Percentiles rank a stretch among this genome's conserved stretches.
Evolutionary conservation across 2,797 vertebrate species (phyloP).

Genomic region (Erpetoichthys calabaricus): DNA sequence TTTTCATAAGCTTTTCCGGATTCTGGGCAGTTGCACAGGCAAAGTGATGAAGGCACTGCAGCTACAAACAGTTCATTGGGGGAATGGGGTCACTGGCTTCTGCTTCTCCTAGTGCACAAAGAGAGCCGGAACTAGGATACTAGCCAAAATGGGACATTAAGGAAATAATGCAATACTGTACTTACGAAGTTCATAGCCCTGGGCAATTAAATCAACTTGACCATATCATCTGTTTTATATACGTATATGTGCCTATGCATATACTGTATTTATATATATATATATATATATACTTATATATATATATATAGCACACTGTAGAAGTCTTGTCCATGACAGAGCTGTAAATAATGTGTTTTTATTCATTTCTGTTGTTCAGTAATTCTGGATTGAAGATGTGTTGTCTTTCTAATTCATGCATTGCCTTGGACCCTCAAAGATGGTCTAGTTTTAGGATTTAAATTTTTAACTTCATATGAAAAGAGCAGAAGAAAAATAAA

Average conservation of each 20-base stretch:
- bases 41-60: too few relatives aligned
- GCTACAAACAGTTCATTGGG: too few relatives aligned
- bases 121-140: too few relatives aligned
- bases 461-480: slow-evolving; percentile 58
- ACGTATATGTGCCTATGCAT: slow-evolving; percentile 40
- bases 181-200: slow-evolving; percentile 58
- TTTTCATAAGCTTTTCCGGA: too few relatives aligned
- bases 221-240: slow-evolving; percentile 58
- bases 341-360: slow-evolving; percentile 69
- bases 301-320: slow-evolving; percentile 70
- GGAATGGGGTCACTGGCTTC: too few relatives aligned
- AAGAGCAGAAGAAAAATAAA: slow-evolving; percentile 27
- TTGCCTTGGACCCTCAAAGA: slow-evolving; percentile 56
- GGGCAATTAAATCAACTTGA: slow-evolving; percentile 43
- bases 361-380: slow-evolving; percentile 71
- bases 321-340: slow-evolving; percentile 50
- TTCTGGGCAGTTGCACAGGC: too few relatives aligned
- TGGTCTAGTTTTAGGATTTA: slow-evolving; percentile 51
- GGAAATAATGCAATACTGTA: slow-evolving; percentile 43
- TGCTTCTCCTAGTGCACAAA: too few relatives aligned
- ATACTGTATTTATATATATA: slow-evolving; percentile 21
- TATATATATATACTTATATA: slow-evolving; percentile 55
- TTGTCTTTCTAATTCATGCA: slow-evolving; percentile 56
- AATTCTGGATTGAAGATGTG: slow-evolving; percentile 58
- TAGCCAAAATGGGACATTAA: slow-evolving; percentile 22